phyloP scores from a whole-genome alignment of 35 echinoderm and acorn worm genomes.

The Lytechinus pictus region DNA sequence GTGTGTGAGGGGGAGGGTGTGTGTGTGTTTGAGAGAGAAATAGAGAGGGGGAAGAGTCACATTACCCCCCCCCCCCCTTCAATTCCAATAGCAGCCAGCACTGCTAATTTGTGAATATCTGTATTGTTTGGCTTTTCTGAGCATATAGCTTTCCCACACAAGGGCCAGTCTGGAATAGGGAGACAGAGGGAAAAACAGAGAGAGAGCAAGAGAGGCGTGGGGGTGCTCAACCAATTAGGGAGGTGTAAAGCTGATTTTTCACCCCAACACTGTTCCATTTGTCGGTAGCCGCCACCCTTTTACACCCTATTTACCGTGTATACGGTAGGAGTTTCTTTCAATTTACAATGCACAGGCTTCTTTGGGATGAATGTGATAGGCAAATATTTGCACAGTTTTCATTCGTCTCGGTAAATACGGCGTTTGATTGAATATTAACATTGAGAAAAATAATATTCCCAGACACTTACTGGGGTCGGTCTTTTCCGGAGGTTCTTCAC shows the following conservation, averaged over 20 bases:
- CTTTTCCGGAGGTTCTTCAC: background rate
- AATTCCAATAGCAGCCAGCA: no score
- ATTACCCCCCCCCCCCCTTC: no score
- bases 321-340: background rate
- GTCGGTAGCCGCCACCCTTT: background rate
- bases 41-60: background rate
- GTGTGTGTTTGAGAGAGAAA: background rate
- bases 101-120: no score
- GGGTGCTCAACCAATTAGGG: background rate
- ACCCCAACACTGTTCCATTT: background rate
- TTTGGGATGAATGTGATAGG: background rate
- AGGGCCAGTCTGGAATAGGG: background rate
- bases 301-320: background rate
- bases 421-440: background rate
- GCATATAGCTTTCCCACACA: no score
- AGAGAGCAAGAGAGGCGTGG: background rate
- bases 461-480: background rate
- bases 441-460: background rate
- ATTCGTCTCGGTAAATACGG: background rate
- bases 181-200: background rate
- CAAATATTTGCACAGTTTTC: background rate
- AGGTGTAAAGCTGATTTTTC: background rate
- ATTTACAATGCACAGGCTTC: background rate
- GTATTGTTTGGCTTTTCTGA: no score
- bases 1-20: background rate